phyloP scores from a whole-genome alignment of 2,797 vertebrate species.

The Heterohyrax brucei region DNA sequence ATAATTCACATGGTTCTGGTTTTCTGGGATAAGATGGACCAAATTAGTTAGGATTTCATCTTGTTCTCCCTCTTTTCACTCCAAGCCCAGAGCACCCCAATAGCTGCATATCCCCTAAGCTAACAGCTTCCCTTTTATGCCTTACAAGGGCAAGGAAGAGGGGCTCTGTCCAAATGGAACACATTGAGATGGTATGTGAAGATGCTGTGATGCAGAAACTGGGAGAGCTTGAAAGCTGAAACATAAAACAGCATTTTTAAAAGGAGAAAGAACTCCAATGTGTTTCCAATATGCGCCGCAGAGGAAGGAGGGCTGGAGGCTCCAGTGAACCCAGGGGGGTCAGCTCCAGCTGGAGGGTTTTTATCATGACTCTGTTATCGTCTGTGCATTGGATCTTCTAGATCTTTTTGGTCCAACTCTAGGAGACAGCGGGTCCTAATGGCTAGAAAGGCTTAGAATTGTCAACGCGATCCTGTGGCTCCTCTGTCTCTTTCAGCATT shows the following conservation, averaged over 20 bases:
- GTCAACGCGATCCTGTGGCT: background rate
- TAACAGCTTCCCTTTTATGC: constrained; percentile 43
- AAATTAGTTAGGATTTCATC: constrained; percentile 49
- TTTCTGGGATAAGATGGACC: constrained; percentile 76
- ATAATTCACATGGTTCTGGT: constrained; percentile 79
- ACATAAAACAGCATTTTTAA: constrained; percentile 51
- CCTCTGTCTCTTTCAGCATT: background rate
- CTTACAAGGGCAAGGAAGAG: background rate
- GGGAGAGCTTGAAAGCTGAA: constrained; percentile 64
- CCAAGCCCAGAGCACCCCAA: background rate
- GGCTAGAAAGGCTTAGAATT: constrained; percentile 1
- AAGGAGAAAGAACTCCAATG: constrained; percentile 59
- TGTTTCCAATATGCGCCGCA: constrained; percentile 35
- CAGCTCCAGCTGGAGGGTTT: background rate
- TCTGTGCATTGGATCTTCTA: background rate
- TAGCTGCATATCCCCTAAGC: background rate
- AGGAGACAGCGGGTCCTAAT: background rate
- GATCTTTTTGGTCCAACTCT: background rate
- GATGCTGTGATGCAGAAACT: constrained; percentile 48
- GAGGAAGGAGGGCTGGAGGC: background rate
- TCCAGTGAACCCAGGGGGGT: background rate
- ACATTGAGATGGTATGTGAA: constrained; percentile 25
- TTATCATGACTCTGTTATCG: background rate
- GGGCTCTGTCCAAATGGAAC: background rate
- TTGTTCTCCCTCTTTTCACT: constrained; percentile 32